Evolutionary conservation across 1,140 invertebrate genomes (phyloP), one percentile per base, ranked within the genome.

Genomic region (Musca domestica): DNA sequence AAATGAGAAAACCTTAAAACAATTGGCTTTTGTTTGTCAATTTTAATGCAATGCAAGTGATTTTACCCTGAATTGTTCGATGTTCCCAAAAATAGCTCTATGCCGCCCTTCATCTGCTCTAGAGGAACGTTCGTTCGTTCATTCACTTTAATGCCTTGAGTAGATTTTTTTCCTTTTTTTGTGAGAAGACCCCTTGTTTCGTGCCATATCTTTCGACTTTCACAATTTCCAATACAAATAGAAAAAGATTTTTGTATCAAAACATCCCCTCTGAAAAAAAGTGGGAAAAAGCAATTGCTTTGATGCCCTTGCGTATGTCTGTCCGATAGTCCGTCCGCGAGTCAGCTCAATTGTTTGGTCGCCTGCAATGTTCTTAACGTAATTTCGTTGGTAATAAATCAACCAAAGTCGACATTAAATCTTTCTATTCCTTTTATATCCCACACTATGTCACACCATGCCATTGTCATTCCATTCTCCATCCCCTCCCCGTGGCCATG

Each of bases 391-490:
- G 77, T 76, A 80, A 80, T 80, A 80, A 80, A 80, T 80, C 77
- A 80, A 78, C 76, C 71, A 80, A 80, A 80, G 77, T 80, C 77
- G 77, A 80, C 77, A 80, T 80, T 80, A 80, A 80, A 80, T 80
- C 77, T 80, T 73, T 78, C 71, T 69, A 66, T 69, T 67, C 49
- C 73, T 67, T 71, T 69, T 72, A 64, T 67, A 61, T 61, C 56
- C 56, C 56, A 61, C 56, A 61, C 56, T 61, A 34, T 19, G 49
- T 67, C 61, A 46, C 70, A 69, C 20, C 27, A 23, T 61, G n/a
- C 56, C 22, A 17, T 58, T n/a, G 4, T 15, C 54, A 23, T 58
- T 58, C 22, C 22, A 23, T 58, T 22, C 22, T 15, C 14, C 56
- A 22, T 22, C 56, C 6, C 51, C 4, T 52, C 51, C 25, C 56